These are phyloP conservation scores for Malacosoma neustria DNA, from an alignment of 2,888 invertebrate genomes.

Conservation along the genomic window DNA sequence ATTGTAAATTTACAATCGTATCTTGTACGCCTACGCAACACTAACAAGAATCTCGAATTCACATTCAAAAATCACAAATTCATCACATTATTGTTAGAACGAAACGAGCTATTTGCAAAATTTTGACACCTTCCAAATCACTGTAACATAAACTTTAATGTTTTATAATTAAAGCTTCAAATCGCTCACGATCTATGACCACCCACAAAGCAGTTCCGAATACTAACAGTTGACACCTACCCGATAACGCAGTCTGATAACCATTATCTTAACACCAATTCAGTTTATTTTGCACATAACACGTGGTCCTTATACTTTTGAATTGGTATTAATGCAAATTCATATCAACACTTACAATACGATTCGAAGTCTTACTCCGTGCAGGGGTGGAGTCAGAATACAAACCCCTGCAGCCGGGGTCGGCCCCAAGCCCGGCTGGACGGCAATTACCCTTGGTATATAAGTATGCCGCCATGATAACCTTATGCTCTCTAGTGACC, in stretches of 20 bases:
- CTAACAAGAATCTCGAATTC: no score
- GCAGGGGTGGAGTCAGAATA: no score
- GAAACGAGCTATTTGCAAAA: not conserved
- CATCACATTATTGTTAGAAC: not conserved
- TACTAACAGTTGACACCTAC: not conserved
- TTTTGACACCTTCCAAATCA: not conserved
- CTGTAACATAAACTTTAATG: not conserved
- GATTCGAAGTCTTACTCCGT: no score
- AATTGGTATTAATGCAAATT: no score
- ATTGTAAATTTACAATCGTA: no score
- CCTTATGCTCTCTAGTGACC: no score
- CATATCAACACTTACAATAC: no score
- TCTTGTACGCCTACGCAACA: no score
- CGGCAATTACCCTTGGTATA: no score
- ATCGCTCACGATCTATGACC: not conserved
- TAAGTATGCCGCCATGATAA: no score
- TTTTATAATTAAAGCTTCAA: not conserved
- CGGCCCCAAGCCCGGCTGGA: no score
- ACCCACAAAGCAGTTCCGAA: not conserved
- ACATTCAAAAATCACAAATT: not conserved
- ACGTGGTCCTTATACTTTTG: conserved; percentile 2
- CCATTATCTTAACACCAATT: conserved; percentile 33
- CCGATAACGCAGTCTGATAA: conserved; percentile 42
- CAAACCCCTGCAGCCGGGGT: no score
- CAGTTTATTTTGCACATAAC: conserved; percentile 26